phyloP scores from a whole-genome alignment of 2,888 invertebrate species.

The Acronicta alni region DNA sequence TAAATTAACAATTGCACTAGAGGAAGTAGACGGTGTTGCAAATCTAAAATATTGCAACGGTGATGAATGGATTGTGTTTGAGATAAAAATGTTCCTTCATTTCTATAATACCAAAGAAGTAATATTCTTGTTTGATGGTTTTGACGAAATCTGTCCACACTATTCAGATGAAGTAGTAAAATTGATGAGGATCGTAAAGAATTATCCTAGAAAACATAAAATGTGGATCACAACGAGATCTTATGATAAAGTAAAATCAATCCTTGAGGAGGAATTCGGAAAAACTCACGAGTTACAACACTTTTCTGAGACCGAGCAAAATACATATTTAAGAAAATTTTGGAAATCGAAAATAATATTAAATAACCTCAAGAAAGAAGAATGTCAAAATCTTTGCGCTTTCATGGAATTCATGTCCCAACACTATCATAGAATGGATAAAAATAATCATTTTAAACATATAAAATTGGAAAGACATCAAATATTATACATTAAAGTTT shows the following conservation, averaged over 20 bases:
- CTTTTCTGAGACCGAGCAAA: constrained; percentile 24
- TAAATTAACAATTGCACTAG: constrained; percentile 6
- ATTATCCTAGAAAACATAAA: constrained; percentile 13
- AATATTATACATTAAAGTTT: constrained; percentile 9
- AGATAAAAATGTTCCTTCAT: constrained; percentile 37
- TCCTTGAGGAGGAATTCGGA: constrained; percentile 18
- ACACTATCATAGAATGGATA: background rate
- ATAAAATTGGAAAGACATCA: background rate
- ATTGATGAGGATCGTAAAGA: constrained; percentile 17
- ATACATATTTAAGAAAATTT: constrained; percentile 19
- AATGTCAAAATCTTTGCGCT: constrained; percentile 22
- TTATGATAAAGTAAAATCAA: constrained; percentile 32
- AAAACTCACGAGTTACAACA: constrained; percentile 12
- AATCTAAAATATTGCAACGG: constrained; percentile 9
- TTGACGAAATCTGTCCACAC: constrained; percentile 51
- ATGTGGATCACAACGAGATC: constrained; percentile 51
- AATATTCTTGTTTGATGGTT: constrained; percentile 51
- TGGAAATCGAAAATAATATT: constrained; percentile 34
- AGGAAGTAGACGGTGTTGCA: background rate
- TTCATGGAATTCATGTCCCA: constrained; percentile 26
- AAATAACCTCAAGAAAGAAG: constrained; percentile 10
- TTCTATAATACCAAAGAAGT: constrained; percentile 31
- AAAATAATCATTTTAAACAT: background rate
- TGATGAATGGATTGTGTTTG: constrained; percentile 10
- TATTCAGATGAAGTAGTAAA: constrained; percentile 31